These are phyloP conservation scores for Phoxinus dragarum DNA, from an alignment of 2,797 vertebrate species.

Conservation along the genomic window DNA sequence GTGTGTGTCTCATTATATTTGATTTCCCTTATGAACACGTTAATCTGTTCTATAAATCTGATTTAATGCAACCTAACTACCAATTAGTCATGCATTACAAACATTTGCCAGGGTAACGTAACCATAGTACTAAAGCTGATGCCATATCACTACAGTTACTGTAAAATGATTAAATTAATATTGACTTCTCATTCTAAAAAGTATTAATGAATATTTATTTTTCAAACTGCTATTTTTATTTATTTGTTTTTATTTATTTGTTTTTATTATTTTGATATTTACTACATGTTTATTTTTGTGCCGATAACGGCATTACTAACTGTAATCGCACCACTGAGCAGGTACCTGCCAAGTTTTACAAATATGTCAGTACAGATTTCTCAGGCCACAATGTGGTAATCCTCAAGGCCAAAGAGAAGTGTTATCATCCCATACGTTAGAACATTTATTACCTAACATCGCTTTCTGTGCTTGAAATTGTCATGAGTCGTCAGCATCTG, in stretches of 20 bases:
- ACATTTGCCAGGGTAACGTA: neutral
- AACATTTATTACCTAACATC: neutral
- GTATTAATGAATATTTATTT: neutral
- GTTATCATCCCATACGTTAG: neutral
- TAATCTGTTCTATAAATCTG: neutral
- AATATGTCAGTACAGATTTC: neutral
- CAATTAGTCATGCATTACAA: neutral
- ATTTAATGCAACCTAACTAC: neutral
- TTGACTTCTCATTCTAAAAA: neutral
- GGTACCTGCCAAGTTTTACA: neutral
- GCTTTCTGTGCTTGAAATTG: neutral
- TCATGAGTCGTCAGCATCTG: neutral
- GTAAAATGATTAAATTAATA: neutral
- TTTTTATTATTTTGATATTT: neutral
- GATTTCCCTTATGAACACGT: constrained; percentile 19
- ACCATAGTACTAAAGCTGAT: neutral
- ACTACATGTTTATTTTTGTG: neutral
- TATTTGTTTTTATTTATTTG: too few relatives aligned
- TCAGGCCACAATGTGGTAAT: neutral
- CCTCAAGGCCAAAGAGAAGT: neutral
- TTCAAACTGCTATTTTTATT: neutral
- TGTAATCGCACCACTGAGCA: neutral
- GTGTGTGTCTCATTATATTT: neutral
- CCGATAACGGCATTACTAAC: neutral
- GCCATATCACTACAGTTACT: too few relatives aligned